Conservation (phyloP, 2,113 vertebrate genomes). For the Pongo abelii region DNA sequence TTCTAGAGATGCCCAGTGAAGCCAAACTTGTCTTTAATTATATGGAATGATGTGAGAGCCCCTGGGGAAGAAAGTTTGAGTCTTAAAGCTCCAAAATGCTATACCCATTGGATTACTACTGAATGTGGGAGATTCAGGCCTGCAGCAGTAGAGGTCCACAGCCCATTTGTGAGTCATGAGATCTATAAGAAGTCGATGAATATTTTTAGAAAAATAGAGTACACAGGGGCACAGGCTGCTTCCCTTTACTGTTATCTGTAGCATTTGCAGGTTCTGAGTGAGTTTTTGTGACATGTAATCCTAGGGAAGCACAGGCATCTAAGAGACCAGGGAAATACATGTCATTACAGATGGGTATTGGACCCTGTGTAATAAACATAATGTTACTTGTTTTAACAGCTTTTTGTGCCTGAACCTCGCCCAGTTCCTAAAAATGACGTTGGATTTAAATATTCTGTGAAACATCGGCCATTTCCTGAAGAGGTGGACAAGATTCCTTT, state of each 20-base stretch:
- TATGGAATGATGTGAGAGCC: slow-evolving; percentile 30
- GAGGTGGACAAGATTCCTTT: slow-evolving; percentile 98
- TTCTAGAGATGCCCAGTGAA: background rate
- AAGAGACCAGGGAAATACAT: slow-evolving; percentile 9
- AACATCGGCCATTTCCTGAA: slow-evolving; percentile 96
- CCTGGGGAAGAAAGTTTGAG: slow-evolving; percentile 19
- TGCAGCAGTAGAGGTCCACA: background rate
- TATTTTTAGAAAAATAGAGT: slow-evolving; percentile 39
- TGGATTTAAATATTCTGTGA: slow-evolving; percentile 93
- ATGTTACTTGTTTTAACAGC: slow-evolving; percentile 82
- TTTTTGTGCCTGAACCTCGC: slow-evolving; percentile 93
- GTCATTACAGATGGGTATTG: background rate
- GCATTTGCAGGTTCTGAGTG: background rate
- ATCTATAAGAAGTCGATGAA: background rate
- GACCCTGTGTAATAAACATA: background rate
- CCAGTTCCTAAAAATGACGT: slow-evolving; percentile 92
- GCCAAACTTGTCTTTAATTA: background rate
- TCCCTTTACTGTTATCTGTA: background rate
- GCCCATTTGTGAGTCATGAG: background rate
- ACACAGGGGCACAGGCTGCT: background rate
- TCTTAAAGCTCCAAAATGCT: slow-evolving; percentile 22
- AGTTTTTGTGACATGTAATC: background rate
- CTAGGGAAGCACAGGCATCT: background rate
- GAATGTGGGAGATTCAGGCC: background rate
- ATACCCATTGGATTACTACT: background rate